These are phyloP conservation scores for Eulithis prunata DNA, from an alignment of 2,888 invertebrate genomes.

Conservation along the genomic window DNA sequence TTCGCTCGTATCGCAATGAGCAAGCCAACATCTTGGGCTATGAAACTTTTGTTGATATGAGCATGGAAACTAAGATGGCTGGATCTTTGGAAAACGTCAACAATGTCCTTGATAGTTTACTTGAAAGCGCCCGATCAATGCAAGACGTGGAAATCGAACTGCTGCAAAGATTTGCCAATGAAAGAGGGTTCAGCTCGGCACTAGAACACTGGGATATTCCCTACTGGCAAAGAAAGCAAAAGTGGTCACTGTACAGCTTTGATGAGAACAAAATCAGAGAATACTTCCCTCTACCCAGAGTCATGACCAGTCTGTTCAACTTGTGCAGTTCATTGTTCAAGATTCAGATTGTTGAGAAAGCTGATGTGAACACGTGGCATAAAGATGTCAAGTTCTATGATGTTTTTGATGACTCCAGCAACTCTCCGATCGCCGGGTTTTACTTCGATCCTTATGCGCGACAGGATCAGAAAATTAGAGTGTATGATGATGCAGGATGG, in stretches of 20 bases:
- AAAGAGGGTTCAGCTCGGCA: conserved; percentile 88
- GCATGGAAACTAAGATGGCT: conserved; percentile 97
- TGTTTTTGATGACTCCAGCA: conserved; percentile 88
- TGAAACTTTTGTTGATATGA: conserved; percentile 91
- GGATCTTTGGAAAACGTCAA: conserved; percentile 90
- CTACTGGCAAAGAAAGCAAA: conserved; percentile 93
- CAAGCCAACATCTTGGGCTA: conserved; percentile 92
- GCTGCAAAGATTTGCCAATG: conserved; percentile 89
- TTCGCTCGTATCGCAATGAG: conserved; percentile 87
- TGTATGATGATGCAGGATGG: conserved; percentile 88
- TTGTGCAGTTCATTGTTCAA: conserved; percentile 91
- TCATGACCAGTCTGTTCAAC: conserved; percentile 91
- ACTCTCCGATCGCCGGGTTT: conserved; percentile 90
- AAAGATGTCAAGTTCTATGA: conserved; percentile 93
- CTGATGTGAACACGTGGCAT: conserved; percentile 91
- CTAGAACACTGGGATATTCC: conserved; percentile 93
- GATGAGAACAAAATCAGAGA: conserved; percentile 89
- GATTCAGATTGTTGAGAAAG: conserved; percentile 88
- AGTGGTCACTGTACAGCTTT: conserved; percentile 86
- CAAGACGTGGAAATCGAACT: conserved; percentile 90
- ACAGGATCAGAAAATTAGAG: conserved; percentile 85
- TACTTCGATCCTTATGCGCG: conserved; percentile 93
- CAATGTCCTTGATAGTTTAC: conserved; percentile 86
- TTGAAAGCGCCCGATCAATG: conserved; percentile 88
- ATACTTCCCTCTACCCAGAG: conserved; percentile 93